A percentile compares a stretch with the other conserved stretches of the same genome.
phyloP scores from a whole-genome alignment of 2,113 vertebrate species.

The Scytalopus superciliaris region DNA sequence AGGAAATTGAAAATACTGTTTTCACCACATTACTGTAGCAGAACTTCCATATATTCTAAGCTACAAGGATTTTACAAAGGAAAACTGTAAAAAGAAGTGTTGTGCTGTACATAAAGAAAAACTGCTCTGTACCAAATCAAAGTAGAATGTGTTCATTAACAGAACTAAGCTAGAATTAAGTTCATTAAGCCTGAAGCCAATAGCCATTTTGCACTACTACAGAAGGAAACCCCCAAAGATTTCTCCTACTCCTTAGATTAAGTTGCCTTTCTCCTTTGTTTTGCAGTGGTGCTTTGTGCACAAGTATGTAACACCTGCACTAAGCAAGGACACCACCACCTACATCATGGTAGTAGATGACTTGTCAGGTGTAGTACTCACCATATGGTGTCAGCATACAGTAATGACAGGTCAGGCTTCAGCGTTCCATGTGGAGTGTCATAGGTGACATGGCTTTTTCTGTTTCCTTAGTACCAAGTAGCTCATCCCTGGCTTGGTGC shows the following conservation, averaged over 20 bases:
- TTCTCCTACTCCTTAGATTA: not conserved
- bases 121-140: not conserved
- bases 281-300: not conserved
- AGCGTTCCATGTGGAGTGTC: accelerated
- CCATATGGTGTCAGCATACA: not conserved
- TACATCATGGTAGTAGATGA: accelerated
- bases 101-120: not conserved
- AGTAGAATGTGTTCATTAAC: too few relatives aligned
- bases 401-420: not conserved
- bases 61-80: not conserved
- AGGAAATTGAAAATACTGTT: not conserved
- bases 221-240: not conserved
- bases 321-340: not conserved
- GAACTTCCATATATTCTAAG: not conserved
- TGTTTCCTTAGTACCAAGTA: not conserved
- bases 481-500: not conserved
- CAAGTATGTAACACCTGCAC: accelerated
- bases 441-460: not conserved
- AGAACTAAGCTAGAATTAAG: too few relatives aligned
- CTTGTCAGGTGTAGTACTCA: not conserved
- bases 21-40: not conserved
- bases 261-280: accelerated
- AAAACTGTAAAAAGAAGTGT: not conserved
- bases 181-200: not conserved
- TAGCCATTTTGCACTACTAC: not conserved